Evolutionary conservation across 2,888 invertebrate genomes (phyloP), one percentile per base, ranked within the genome.

Genomic region (Lampropteryx suffumata): DNA sequence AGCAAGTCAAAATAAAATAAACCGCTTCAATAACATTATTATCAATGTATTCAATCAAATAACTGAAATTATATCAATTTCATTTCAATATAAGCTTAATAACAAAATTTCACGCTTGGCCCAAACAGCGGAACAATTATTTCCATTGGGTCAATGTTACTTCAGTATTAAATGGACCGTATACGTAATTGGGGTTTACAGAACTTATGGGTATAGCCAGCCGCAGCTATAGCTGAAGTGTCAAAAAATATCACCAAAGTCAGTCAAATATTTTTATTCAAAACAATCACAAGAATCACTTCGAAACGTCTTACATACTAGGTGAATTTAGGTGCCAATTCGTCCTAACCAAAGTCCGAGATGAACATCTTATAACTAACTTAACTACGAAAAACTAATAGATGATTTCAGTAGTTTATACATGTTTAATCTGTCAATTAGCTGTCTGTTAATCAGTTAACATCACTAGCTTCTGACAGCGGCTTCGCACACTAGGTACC

Each of bases 141-240:
- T 62, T 73, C 76, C 67, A 69, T 69, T 63, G 66, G 65, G 54
- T 42, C 57, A 59, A 68, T 62, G 72, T 71, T 69, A 76, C 65
- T 69, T 52, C 54, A 47, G 44, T 57, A 61, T 62, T 62, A 76
- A 84, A 79, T 82, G 77, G 79, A 63, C 68, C 75, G 71, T 69
- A n/a, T n/a, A 61, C 57, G 58, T 68, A 64, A 69, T 72, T 71
- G 59, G 62, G 61, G 64, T 50, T n/a, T n/a, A n/a, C n/a, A n/a
- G n/a, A n/a, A n/a, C n/a, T n/a, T n/a, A n/a, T 67, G 57, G 17
- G 42, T 63, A 51, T 65, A 66, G 73, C 73, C 67, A 45, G 58
- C 68, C 70, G 77, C 77, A 76, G 76, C 49, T 53, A 44, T 36
- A 34, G 32, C 43, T 47, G 50, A 59, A 55, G 51, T 55, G 54